Evolutionary conservation across 2,113 vertebrate genomes (phyloP).

Genomic region (Syngnathus floridae): DNA sequence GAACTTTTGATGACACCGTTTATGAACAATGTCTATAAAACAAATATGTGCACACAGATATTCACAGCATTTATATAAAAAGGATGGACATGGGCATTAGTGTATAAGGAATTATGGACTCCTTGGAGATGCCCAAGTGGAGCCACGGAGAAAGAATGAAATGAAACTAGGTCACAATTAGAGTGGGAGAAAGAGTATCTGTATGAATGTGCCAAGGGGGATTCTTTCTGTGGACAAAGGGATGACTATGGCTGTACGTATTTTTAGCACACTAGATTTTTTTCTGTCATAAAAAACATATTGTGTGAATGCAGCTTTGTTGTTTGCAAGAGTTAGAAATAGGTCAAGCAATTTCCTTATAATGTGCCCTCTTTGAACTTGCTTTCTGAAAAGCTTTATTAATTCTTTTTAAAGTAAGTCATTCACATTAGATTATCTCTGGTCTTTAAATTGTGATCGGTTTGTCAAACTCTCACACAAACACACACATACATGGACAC

Average conservation of each 20-base stretch:
- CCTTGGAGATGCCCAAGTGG: slow-evolving; percentile 38
- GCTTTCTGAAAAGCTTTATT: slow-evolving; percentile 31
- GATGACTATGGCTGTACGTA: slow-evolving; percentile 3
- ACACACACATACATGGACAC: background rate
- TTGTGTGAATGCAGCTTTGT: slow-evolving; percentile 18
- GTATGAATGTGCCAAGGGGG: slow-evolving; percentile 23
- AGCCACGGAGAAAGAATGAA: slow-evolving; percentile 59
- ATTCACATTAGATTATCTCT: slow-evolving; percentile 58
- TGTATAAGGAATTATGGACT: slow-evolving; percentile 33
- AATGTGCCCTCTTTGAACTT: background rate
- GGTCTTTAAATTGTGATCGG: slow-evolving; percentile 38
- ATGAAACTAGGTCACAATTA: slow-evolving; percentile 61
- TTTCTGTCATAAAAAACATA: slow-evolving; percentile 27
- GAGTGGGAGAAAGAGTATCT: slow-evolving; percentile 23
- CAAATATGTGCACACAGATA: background rate
- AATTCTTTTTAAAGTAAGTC: slow-evolving; percentile 32
- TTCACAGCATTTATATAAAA: slow-evolving; percentile 8
- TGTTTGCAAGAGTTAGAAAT: slow-evolving; percentile 16
- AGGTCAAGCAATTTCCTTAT: slow-evolving; percentile 14
- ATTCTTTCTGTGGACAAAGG: slow-evolving; percentile 19
- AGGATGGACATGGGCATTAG: slow-evolving; percentile 10
- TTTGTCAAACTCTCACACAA: background rate
- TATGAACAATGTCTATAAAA: slow-evolving; percentile 25
- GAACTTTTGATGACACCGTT: slow-evolving; percentile 34
- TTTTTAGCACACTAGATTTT: slow-evolving; percentile 3